Evolutionary conservation across 30 jellyfish, hydroid and myxozoan genomes (phyloP), one percentile per base, ranked within the genome.

Genomic region (Aurelia coerulea): DNA sequence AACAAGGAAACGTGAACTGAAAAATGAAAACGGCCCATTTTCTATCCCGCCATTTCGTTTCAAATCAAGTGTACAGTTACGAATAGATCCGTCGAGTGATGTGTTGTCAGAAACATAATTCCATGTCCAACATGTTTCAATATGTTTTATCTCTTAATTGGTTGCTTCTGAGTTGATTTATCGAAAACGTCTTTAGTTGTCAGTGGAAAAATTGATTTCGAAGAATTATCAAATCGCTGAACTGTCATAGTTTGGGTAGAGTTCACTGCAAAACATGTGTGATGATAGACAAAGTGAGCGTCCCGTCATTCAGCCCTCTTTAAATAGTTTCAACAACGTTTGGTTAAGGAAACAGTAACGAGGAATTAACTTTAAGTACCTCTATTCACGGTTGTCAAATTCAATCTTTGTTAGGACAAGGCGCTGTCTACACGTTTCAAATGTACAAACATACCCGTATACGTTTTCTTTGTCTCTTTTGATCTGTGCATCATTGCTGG

Each of bases 381-480:
- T 80, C 88, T 75, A 89, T 89, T 74, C 93, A 89, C 92, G 87
- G 86, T 88, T 88, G 96, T 88, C 96, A 88, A 76, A 73, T 42
- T 85, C 54, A 80, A 72, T 79, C 96, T 88, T 80, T 88, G 92
- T 87, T 87, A 78, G 96, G 91, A 74, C 86, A 87, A 67, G 86
- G 62, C 91, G 89, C 92, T 88, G 96, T 88, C 96, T 88, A 79
- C 96, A 88, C 96, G 62, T 79, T 68, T 34, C 64, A 58, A 51
- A 77, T 67, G 78, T 66, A 41, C 76, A 41, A 80, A 73, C 78
- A 80, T 90, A 90, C 97, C 97, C 94, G 92, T 90, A 90, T 39
- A 90, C 39, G n/a, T 76, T 85, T 65, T 90, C 97, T 90, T 90
- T 90, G 92, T 90, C 97, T 74, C 86, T 81, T 52, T 90, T 90